A percentile compares a stretch with the other conserved stretches of the same genome.
Conservation (phyloP, 2,797 vertebrate species). For the Hypotaenidia philippensis region DNA sequence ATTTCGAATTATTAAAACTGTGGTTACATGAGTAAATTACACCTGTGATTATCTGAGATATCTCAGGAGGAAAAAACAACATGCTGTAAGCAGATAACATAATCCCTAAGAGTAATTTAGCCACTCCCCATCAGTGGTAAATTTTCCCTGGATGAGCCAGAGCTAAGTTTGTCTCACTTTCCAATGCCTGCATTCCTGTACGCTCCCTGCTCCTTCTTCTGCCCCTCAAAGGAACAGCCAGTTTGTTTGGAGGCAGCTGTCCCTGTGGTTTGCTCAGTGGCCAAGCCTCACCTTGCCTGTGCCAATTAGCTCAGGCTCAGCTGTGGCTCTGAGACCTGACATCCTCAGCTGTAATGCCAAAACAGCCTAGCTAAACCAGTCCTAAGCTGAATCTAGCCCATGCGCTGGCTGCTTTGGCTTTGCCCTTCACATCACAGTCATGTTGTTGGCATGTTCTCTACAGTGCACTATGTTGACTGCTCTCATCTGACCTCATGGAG, state of each 20-base stretch:
- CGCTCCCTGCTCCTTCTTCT: background rate
- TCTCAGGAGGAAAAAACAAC: background rate
- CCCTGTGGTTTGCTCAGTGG: rapidly evolving
- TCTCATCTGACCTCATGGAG: background rate
- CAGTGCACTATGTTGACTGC: background rate
- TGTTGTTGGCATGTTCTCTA: background rate
- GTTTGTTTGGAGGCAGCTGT: background rate
- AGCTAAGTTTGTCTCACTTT: background rate
- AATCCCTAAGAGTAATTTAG: background rate
- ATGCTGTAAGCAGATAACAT: background rate
- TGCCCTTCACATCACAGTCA: background rate
- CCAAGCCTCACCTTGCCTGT: background rate
- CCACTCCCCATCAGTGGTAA: background rate
- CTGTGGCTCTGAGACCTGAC: background rate
- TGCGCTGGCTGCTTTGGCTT: rapidly evolving
- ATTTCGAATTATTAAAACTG: background rate
- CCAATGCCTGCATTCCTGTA: background rate
- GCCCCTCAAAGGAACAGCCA: background rate
- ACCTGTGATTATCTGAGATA: background rate
- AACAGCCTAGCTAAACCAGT: background rate
- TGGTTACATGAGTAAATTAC: background rate
- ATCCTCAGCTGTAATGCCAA: background rate
- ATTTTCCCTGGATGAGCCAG: background rate
- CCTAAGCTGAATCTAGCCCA: background rate
- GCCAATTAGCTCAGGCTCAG: background rate